Conservation (phyloP, 2,113 vertebrate species). For the Carollia perspicillata region DNA sequence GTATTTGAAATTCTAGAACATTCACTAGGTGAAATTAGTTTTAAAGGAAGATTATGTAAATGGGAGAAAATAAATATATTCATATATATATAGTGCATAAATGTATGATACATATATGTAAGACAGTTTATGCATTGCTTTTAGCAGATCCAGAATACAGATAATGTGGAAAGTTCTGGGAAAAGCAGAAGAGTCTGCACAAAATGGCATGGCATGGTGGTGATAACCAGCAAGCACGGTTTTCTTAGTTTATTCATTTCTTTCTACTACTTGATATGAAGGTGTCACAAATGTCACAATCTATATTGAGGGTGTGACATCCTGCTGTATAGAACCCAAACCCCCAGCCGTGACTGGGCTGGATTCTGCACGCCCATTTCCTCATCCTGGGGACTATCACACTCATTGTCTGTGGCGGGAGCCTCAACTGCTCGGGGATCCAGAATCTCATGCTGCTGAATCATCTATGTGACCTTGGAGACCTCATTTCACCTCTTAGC, state of each 20-base stretch:
- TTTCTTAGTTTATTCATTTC: neutral
- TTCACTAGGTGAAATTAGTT: neutral
- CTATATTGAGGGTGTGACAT: neutral
- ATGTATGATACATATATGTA: neutral
- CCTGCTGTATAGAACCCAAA: neutral
- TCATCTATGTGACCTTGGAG: neutral
- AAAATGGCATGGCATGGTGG: neutral
- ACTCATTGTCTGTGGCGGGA: neutral
- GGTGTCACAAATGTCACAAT: neutral
- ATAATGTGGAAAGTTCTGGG: neutral
- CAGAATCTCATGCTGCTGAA: neutral
- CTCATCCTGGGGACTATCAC: too few species aligned
- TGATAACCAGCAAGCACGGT: neutral
- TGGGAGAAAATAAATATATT: neutral
- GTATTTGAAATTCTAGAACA: neutral
- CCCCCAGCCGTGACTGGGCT: accelerated
- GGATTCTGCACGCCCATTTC: neutral
- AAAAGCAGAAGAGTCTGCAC: neutral
- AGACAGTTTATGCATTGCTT: neutral
- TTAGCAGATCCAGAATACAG: neutral
- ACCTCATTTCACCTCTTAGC: neutral
- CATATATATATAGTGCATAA: neutral
- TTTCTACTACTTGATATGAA: neutral
- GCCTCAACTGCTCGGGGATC: too few species aligned
- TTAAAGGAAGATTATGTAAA: neutral